Evolutionary conservation across 64 coral and sea anemone species (phyloP), one percentile per base, ranked within the genome.

Genomic region (Porites australiensis): DNA sequence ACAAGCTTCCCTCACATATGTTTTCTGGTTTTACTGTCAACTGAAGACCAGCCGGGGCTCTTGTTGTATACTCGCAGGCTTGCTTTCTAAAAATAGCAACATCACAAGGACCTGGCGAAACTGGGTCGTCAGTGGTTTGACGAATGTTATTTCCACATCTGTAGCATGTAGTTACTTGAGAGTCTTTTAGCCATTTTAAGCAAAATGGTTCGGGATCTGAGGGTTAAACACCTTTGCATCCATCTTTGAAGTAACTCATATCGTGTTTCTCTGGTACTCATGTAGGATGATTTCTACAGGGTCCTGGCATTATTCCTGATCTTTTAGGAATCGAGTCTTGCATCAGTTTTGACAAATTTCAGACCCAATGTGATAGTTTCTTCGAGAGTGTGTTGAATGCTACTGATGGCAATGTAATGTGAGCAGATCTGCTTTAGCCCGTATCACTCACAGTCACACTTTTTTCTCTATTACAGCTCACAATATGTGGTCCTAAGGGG

Each of bases 161-260:
- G 44, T 93, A 87, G 59, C 90, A 93, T 20, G 81, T 77, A 52
- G 90, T 93, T 13, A 86, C 77, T 57, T 75, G 63, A 58, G 72
- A 57, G 13, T 21, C 88, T 47, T 22, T 53, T 64, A 90, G 70
- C 88, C 75, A 87, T 23, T 27, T 93, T 12, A 93, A 70, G 74
- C 43, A 47, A 64, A 79, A 93, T 57, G 90, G 54, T 83, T 92
- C 90, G 6, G 80, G 72, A 64, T 55, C 20, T 77, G 81, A 77
- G 52, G 81, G 50, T 60, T 75, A 7, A 8, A 86, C 80, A 23
- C 72, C 53, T 10, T 86, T 44, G 60, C 45, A 53, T 43, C 51
- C 21, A 62, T 77, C 80, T 44, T 86, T 43, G n/a, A 69, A 22
- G 9, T 15, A 6, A 74, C 13, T 58, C n/a, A 92, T 55, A 74